These are phyloP conservation scores for Lepeophtheirus salmonis DNA, from an alignment of 1,140 invertebrate genomes.

Conservation along the genomic window DNA sequence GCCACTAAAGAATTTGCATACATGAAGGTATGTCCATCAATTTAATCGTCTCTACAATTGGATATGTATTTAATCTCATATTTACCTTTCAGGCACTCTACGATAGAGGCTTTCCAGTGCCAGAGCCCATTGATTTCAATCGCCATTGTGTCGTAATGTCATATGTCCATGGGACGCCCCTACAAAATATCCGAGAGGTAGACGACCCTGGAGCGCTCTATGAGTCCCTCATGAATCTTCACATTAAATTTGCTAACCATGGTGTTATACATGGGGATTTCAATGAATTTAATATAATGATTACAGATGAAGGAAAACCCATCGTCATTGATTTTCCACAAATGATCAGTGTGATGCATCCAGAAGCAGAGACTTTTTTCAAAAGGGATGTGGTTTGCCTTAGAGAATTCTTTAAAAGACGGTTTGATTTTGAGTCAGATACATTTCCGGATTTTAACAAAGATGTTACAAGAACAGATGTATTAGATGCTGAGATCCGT, in stretches of 20 bases:
- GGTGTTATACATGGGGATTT: conserved; percentile 98
- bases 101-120: conserved; percentile 78
- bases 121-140: conserved; percentile 82
- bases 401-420: conserved; percentile 69
- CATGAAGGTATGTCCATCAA: no score
- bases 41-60: no score
- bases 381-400: conserved; percentile 87
- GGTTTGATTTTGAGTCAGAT: conserved; percentile 79
- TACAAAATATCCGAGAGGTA: conserved; percentile 27
- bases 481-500: conserved; percentile 2
- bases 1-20: conserved; percentile 96
- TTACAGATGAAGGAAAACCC: conserved; percentile 52
- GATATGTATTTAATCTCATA: no score
- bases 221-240: conserved; percentile 84
- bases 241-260: conserved; percentile 69
- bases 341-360: conserved; percentile 87
- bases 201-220: conserved; percentile 40
- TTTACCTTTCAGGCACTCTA: conserved; percentile 41
- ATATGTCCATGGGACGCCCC: conserved; percentile 42
- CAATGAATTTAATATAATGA: conserved; percentile 96
- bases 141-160: conserved; percentile 95
- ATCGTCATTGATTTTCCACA: conserved; percentile 97
- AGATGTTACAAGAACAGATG: conserved; percentile 39
- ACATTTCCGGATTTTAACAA: conserved; percentile 57
- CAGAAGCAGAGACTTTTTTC: conserved; percentile 81